Evolutionary conservation across 37 sponge, comb jelly and placozoan species (phyloP), one percentile per base, ranked within the genome.

Genomic region (Crambe crambe): DNA sequence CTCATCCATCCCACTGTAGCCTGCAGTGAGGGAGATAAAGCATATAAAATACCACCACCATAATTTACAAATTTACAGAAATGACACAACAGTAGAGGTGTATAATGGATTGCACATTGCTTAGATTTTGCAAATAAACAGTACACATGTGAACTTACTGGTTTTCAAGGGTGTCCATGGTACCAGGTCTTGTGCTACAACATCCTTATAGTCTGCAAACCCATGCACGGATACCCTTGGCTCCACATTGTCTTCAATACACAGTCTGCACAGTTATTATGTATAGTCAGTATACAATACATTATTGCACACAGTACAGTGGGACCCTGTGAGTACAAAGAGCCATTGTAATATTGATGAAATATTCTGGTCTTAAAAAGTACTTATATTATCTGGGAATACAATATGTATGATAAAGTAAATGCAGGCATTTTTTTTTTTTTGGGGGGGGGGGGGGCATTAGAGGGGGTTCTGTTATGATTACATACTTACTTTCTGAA

Each of bases 101-200:
- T 54, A 54, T n/a, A n/a, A n/a, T n/a, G n/a, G n/a, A n/a, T n/a
- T n/a, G n/a, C n/a, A n/a, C n/a, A n/a, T n/a, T n/a, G n/a, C n/a
- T n/a, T n/a, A n/a, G n/a, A n/a, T n/a, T n/a, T n/a, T n/a, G n/a
- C n/a, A n/a, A n/a, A n/a, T n/a, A n/a, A n/a, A n/a, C n/a, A n/a
- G n/a, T n/a, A n/a, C n/a, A n/a, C n/a, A n/a, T 47, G 51, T 47
- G 12, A 8, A 47, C 81, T 25, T 23, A 90, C 90, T 85, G 58
- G 92, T 70, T 58, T 69, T 91, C 62, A 91, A 84, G 1, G 92
- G 92, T 21, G 84, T 86, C 92, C 92, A 91, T 8, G 87, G 92
- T 2, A 86, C 87, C 23, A 91, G 73, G 73, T 83, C 84, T 31
- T 82, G 70, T 37, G 76, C 59, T 26, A 74, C 71, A 1, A 79